Evolutionary conservation across 2,888 invertebrate genomes (phyloP).

Genomic region (Kryphioiulus occultus): DNA sequence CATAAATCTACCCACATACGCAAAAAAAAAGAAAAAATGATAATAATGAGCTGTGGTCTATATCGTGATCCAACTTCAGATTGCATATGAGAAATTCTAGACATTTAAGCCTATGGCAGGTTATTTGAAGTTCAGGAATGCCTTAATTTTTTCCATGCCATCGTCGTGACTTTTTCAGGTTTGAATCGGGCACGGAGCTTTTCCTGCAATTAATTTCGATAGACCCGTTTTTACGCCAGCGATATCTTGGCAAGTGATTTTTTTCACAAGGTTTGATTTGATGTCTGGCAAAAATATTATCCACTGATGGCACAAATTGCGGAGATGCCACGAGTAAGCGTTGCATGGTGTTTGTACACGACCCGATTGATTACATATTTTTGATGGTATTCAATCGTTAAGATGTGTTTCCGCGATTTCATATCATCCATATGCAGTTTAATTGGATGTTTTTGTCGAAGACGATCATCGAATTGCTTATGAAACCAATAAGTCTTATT

Average conservation of each 20-base stretch:
- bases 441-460: conserved; percentile 16
- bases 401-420: neutral
- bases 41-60: neutral
- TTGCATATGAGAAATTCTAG: neutral
- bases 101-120: neutral
- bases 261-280: neutral
- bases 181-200: neutral
- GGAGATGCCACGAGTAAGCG: neutral
- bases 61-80: neutral
- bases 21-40: neutral
- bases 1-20: no score
- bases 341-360: neutral
- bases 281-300: neutral
- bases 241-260: neutral
- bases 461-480: neutral
- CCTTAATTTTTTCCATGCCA: neutral
- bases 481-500: neutral
- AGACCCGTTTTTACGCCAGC: neutral
- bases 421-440: neutral
- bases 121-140: neutral
- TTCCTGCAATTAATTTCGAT: neutral
- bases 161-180: neutral
- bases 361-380: neutral
- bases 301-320: neutral
- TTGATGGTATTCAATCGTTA: neutral